Evolutionary conservation across 2,113 vertebrate genomes (phyloP).

Genomic region (Triplophysa tibetana): DNA sequence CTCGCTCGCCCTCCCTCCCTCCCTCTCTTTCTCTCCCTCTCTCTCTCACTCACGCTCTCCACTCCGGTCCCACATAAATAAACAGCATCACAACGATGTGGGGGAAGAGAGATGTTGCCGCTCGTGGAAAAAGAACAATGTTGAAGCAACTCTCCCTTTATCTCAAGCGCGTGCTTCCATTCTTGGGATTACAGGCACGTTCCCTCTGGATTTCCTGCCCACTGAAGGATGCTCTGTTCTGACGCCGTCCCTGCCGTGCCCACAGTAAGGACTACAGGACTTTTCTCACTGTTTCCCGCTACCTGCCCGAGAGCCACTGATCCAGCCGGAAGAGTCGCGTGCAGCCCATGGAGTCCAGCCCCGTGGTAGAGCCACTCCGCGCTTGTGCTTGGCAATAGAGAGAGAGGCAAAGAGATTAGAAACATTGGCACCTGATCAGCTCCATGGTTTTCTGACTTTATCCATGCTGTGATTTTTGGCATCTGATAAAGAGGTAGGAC

Average conservation of each 20-base stretch:
- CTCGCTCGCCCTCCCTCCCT: slow-evolving; percentile 28
- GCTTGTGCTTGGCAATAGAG: slow-evolving; percentile 39
- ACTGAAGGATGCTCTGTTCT: slow-evolving; percentile 59
- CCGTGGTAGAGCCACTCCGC: slow-evolving; percentile 30
- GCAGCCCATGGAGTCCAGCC: slow-evolving; percentile 53
- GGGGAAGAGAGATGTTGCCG: slow-evolving; percentile 53
- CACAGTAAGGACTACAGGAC: slow-evolving; percentile 51
- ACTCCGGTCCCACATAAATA: slow-evolving; percentile 52
- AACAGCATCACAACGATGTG: slow-evolving; percentile 51
- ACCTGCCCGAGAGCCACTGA: slow-evolving; percentile 27
- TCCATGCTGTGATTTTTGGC: slow-evolving; percentile 58
- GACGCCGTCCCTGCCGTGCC: slow-evolving; percentile 19
- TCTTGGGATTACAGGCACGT: slow-evolving; percentile 51
- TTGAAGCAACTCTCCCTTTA: slow-evolving; percentile 53
- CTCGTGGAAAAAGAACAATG: slow-evolving; percentile 55
- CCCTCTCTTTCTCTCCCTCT: slow-evolving; percentile 19
- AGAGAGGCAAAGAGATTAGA: slow-evolving; percentile 44
- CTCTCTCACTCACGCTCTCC: slow-evolving; percentile 33
- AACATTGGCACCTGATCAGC: slow-evolving; percentile 46
- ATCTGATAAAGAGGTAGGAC: slow-evolving; percentile 65
- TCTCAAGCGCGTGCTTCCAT: slow-evolving; percentile 30
- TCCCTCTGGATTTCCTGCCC: slow-evolving; percentile 11
- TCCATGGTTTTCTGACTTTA: slow-evolving; percentile 63
- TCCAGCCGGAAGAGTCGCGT: slow-evolving; percentile 39
- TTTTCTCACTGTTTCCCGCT: slow-evolving; percentile 39